These are phyloP conservation scores for Malurus splendens DNA, from an alignment of 2,797 vertebrate species.

Conservation along the genomic window DNA sequence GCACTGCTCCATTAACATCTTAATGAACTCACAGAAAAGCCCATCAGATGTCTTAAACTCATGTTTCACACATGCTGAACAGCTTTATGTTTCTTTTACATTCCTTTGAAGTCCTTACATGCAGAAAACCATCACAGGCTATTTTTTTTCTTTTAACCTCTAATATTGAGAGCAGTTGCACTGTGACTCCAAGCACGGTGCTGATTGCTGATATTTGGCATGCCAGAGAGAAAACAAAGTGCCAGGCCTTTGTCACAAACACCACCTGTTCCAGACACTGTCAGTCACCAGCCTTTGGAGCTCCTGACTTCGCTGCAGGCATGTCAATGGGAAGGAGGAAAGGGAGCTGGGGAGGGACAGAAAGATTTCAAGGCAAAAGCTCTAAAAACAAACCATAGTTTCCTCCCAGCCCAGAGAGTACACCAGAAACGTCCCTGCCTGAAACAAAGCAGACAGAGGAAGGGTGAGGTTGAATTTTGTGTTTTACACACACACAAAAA, in stretches of 20 bases:
- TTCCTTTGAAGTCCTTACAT: background rate
- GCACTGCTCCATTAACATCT: background rate
- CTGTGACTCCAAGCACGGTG: background rate
- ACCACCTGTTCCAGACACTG: background rate
- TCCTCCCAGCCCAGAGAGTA: background rate
- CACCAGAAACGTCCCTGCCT: background rate
- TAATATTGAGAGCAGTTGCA: background rate
- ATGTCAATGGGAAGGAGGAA: background rate
- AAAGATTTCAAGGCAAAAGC: constrained; percentile 6
- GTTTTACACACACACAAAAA: background rate
- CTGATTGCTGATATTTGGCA: background rate
- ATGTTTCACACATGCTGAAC: constrained; percentile 5
- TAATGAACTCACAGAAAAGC: background rate
- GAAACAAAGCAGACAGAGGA: constrained; percentile 19
- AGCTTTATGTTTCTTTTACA: background rate
- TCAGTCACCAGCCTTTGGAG: background rate
- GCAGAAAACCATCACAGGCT: background rate
- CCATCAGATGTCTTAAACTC: background rate
- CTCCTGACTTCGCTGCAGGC: background rate
- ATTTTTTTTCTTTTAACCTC: background rate
- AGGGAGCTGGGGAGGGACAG: background rate
- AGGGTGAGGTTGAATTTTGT: constrained; percentile 23
- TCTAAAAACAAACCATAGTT: background rate
- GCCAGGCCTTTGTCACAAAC: background rate
- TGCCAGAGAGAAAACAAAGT: background rate